Evolutionary conservation across 2,113 vertebrate genomes (phyloP).

Genomic region (Chiloscyllium plagiosum): DNA sequence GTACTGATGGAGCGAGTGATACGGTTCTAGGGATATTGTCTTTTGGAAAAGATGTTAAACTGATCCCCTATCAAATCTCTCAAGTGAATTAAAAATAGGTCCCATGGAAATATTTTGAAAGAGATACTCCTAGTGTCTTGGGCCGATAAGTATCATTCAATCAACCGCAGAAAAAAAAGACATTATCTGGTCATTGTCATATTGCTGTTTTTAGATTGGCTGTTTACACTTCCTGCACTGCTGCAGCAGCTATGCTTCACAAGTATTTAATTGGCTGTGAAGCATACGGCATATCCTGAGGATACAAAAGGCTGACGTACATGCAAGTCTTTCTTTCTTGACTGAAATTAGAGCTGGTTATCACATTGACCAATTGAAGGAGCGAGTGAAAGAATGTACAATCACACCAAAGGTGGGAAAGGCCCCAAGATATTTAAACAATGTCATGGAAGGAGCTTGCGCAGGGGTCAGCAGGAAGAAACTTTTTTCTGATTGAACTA

Average conservation of each 20-base stretch:
- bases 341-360: not conserved
- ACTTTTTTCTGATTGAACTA: not conserved
- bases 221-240: not conserved
- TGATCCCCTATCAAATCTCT: not conserved
- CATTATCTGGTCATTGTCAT: no score
- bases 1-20: not conserved
- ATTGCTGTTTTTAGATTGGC: not conserved
- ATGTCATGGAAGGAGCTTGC: no score
- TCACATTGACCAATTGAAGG: no score
- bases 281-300: not conserved
- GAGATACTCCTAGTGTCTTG: not conserved
- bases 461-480: not conserved
- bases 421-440: no score
- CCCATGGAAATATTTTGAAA: not conserved
- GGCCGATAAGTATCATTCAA: not conserved
- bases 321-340: not conserved
- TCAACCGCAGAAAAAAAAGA: not conserved
- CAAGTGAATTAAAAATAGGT: not conserved
- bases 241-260: not conserved
- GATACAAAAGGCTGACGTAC: not conserved
- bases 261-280: not conserved
- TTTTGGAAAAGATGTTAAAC: not conserved
- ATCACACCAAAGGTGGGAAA: no score
- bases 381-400: no score
- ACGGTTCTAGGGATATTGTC: not conserved